phyloP scores from a whole-genome alignment of 2,113 vertebrate genomes.

The Caretta caretta region DNA sequence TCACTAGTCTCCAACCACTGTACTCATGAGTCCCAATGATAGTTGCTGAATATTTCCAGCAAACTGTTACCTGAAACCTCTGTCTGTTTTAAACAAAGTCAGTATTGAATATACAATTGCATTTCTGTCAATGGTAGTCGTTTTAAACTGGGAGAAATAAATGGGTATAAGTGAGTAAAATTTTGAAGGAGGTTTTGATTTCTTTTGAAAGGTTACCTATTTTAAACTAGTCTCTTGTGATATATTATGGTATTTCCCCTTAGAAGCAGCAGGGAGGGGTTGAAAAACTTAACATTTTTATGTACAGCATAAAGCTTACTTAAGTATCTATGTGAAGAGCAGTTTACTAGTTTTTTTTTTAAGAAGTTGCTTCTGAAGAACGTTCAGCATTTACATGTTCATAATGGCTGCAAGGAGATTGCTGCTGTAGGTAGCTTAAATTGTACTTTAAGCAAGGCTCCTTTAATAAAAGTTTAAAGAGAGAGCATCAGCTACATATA shows the following conservation, averaged over 20 bases:
- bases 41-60: not conserved
- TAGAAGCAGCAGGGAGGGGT: not conserved
- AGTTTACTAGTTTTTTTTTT: not conserved
- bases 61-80: not conserved
- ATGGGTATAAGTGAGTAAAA: not conserved
- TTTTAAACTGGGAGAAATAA: not conserved
- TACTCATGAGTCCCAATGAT: not conserved
- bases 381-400: not conserved
- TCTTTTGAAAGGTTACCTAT: not conserved
- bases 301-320: not conserved
- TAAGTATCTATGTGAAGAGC: not conserved
- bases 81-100: not conserved
- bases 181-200: not conserved
- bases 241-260: not conserved
- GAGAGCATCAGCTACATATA: not conserved
- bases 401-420: not conserved
- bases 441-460: not conserved
- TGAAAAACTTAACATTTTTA: not conserved
- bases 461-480: not conserved
- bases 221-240: not conserved
- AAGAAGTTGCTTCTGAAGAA: not conserved
- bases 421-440: not conserved
- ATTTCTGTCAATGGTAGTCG: not conserved
- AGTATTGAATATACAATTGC: not conserved
- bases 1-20: not conserved